Percentiles rank a stretch among this genome's conserved stretches.
These are phyloP conservation scores for Eidolon helvum DNA, from an alignment of 2,113 vertebrate genomes.

Conservation along the genomic window DNA sequence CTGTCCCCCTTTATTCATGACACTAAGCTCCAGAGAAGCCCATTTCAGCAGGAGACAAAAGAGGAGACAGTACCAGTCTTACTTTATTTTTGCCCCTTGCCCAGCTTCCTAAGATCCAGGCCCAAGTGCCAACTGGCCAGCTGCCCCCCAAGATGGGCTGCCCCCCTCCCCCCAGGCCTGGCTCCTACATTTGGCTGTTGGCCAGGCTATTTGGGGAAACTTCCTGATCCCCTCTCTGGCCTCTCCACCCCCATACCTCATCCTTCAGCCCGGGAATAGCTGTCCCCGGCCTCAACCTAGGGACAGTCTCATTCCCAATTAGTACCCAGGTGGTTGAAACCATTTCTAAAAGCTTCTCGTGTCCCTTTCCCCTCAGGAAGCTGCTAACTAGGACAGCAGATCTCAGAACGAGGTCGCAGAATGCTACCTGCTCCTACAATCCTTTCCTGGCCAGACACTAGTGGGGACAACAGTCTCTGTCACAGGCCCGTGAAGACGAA, in stretches of 20 bases:
- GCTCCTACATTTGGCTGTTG: background rate
- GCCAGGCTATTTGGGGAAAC: conserved; percentile 64
- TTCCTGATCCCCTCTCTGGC: conserved; percentile 38
- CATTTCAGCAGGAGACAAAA: background rate
- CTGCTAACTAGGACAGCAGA: conserved; percentile 56
- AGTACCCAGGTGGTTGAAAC: conserved; percentile 38
- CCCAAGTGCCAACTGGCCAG: background rate
- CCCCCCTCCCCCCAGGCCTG: background rate
- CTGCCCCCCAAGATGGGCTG: background rate
- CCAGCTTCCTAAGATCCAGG: conserved; percentile 19
- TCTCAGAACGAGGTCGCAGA: conserved; percentile 53
- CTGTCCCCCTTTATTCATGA: background rate
- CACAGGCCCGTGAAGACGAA: background rate
- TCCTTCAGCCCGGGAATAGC: conserved; percentile 31
- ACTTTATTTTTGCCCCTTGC: background rate
- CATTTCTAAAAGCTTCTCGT: background rate
- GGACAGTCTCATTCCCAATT: background rate
- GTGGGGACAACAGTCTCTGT: background rate
- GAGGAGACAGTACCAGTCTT: background rate
- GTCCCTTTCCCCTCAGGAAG: conserved; percentile 12
- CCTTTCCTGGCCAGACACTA: background rate
- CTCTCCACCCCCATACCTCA: conserved; percentile 18
- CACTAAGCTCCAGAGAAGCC: background rate
- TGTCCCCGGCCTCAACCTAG: conserved; percentile 21
- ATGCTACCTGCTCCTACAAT: background rate